Percentiles rank a stretch among this genome's conserved stretches.
These are phyloP conservation scores for Diacarnus erythraeanus DNA, from an alignment of 37 sponge, comb jelly and placozoan species.

Conservation along the genomic window DNA sequence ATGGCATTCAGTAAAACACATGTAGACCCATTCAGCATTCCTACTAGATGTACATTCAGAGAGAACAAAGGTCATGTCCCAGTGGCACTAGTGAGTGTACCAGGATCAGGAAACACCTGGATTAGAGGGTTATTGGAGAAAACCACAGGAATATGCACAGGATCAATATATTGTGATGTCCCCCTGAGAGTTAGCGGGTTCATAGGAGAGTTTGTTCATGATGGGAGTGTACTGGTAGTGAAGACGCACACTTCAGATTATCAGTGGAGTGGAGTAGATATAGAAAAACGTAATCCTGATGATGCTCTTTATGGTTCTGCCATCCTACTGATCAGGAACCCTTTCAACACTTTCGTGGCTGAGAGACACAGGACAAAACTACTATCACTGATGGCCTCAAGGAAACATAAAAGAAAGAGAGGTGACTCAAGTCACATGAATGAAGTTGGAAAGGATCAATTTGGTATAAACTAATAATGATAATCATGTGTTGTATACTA, in stretches of 20 bases:
- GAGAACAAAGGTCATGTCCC: neutral
- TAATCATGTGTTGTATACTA: too few species aligned
- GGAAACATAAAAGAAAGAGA: too few species aligned
- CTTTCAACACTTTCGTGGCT: slow-evolving; percentile 39
- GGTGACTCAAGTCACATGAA: neutral
- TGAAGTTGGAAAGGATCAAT: neutral
- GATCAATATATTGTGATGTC: slow-evolving; percentile 51
- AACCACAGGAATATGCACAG: slow-evolving; percentile 63
- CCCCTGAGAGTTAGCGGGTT: slow-evolving; percentile 32
- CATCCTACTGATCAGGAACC: slow-evolving; percentile 49
- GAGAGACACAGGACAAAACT: slow-evolving; percentile 71
- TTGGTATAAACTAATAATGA: too few species aligned
- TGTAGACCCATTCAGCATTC: neutral
- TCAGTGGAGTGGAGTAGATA: slow-evolving; percentile 15
- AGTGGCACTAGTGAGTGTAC: slow-evolving; percentile 51
- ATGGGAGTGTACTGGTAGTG: slow-evolving; percentile 46
- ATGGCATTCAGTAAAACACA: neutral
- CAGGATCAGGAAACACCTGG: slow-evolving; percentile 73
- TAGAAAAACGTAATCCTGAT: neutral
- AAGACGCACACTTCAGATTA: slow-evolving; percentile 40
- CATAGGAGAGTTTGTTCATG: slow-evolving; percentile 40
- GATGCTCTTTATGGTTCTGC: slow-evolving; percentile 30
- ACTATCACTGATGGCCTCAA: too few species aligned
- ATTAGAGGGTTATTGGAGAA: slow-evolving; percentile 45
- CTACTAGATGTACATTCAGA: neutral